Percentiles rank a stretch among this genome's conserved stretches.
phyloP scores from a whole-genome alignment of 2,888 invertebrate species.

The Onchidella celtica region DNA sequence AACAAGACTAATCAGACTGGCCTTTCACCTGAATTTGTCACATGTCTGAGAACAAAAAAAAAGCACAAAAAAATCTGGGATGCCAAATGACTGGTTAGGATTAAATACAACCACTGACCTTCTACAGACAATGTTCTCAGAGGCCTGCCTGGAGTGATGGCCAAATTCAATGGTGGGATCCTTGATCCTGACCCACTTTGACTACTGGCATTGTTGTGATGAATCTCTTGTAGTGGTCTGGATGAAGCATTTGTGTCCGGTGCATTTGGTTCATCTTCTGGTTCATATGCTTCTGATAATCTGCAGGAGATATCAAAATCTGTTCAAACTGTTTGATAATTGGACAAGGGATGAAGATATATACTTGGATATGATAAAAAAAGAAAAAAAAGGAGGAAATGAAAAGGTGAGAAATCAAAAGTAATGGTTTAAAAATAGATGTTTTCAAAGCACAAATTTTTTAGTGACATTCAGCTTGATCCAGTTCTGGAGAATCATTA shows the following conservation, averaged over 20 bases:
- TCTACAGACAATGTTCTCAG: background rate
- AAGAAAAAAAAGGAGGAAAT: no score
- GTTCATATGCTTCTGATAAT: slow-evolving; percentile 33
- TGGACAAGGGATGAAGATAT: no score
- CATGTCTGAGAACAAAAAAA: background rate
- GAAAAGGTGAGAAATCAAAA: no score
- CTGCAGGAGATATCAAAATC: no score
- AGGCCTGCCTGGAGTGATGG: background rate
- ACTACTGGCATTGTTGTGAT: background rate
- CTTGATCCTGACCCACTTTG: background rate
- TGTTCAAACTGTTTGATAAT: no score
- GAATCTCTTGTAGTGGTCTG: slow-evolving; percentile 8
- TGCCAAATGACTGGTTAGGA: background rate
- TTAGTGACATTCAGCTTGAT: no score
- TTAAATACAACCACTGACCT: background rate
- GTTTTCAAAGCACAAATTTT: no score
- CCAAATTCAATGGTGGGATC: background rate
- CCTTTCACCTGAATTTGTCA: background rate
- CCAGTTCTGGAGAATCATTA: no score
- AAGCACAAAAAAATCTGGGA: background rate
- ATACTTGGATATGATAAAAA: no score
- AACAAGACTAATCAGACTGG: background rate
- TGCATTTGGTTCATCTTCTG: slow-evolving; percentile 38
- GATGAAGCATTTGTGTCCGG: background rate
- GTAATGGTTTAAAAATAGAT: no score